These are phyloP conservation scores for Ambastaia sidthimunki DNA, from an alignment of 2,797 vertebrate species.

Conservation along the genomic window DNA sequence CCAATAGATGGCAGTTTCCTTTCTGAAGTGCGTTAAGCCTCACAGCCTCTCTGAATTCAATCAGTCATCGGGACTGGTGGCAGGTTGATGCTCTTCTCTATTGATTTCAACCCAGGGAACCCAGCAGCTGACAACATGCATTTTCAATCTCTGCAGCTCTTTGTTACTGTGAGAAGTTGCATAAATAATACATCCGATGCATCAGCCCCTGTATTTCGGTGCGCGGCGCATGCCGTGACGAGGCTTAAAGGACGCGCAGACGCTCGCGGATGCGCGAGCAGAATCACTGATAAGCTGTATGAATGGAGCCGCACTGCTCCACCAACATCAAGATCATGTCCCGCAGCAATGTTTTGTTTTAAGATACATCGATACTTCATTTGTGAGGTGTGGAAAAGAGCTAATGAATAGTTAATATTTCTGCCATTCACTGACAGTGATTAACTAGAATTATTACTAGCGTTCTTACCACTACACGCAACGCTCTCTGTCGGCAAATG, in stretches of 20 bases:
- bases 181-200: slow-evolving; percentile 63
- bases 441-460: slow-evolving; percentile 65
- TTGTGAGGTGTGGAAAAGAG: slow-evolving; percentile 51
- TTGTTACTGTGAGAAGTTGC: slow-evolving; percentile 61
- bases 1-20: slow-evolving; percentile 61
- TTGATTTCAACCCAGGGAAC: slow-evolving; percentile 64
- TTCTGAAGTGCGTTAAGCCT: slow-evolving; percentile 68
- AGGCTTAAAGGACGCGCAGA: slow-evolving; percentile 35
- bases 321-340: background rate
- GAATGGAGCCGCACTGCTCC: slow-evolving; percentile 12
- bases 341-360: slow-evolving; percentile 45
- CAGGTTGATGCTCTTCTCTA: slow-evolving; percentile 62
- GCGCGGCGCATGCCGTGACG: slow-evolving; percentile 42
- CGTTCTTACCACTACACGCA: slow-evolving; percentile 45
- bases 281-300: slow-evolving; percentile 28
- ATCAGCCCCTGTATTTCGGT: slow-evolving; percentile 45
- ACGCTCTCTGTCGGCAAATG: slow-evolving; percentile 40
- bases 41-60: slow-evolving; percentile 71
- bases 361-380: slow-evolving; percentile 56
- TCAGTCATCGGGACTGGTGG: slow-evolving; percentile 65
- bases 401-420: slow-evolving; percentile 61
- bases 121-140: slow-evolving; percentile 57
- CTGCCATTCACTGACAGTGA: slow-evolving; percentile 60
- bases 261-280: background rate
- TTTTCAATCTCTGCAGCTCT: slow-evolving; percentile 59